Conservation (phyloP, 2,797 vertebrate genomes). For the Zalophus californianus region DNA sequence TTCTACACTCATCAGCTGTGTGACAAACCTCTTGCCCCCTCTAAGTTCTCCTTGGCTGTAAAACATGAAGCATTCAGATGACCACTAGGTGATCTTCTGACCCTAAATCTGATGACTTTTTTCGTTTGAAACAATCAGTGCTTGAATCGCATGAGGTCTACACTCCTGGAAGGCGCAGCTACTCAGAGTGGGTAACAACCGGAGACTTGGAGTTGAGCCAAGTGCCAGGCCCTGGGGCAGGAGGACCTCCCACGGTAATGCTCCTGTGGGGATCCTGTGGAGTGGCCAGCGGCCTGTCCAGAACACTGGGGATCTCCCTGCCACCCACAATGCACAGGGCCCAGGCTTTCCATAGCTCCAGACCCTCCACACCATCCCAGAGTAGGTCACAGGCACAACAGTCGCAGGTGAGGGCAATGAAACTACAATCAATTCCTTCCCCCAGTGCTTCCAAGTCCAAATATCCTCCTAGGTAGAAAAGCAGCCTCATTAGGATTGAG, state of each 20-base stretch:
- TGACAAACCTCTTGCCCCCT: neutral
- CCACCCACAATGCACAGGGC: neutral
- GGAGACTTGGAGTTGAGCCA: neutral
- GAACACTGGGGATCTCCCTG: neutral
- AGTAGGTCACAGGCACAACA: neutral
- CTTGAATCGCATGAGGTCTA: neutral
- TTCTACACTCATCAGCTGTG: neutral
- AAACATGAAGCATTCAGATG: neutral
- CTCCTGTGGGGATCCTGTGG: neutral
- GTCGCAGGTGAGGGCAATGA: neutral
- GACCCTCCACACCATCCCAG: neutral
- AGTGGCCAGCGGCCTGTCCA: neutral
- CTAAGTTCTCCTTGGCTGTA: neutral
- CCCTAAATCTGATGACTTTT: neutral
- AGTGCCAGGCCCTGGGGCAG: too few species aligned
- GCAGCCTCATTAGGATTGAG: neutral
- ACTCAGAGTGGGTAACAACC: neutral
- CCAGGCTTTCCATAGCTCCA: neutral
- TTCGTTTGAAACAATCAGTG: neutral
- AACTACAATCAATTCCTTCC: neutral
- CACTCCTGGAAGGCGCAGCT: neutral
- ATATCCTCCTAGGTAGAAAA: neutral
- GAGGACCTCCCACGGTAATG: neutral
- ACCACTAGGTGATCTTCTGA: neutral
- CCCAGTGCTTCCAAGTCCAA: neutral